These are phyloP conservation scores for Drosophila melanogaster DNA, from an alignment of 1,140 invertebrate species.

Conservation along the genomic window Release_6_plus_ISO1_MT NT_033777.3:30975001-30975500, in stretches of 20 bases:
- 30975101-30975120: constrained; percentile 53
- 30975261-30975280: constrained; percentile 75
- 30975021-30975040: not conserved
- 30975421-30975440: constrained; percentile 12
- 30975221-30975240: constrained; percentile 56
- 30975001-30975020: not conserved
- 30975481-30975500: constrained; percentile 56
- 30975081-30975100: constrained; percentile 21
- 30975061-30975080: constrained; percentile 2
- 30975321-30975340: constrained; percentile 83
- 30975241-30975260: constrained; percentile 80
- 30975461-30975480: constrained; percentile 75
- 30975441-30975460: constrained; percentile 79
- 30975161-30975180: constrained; percentile 63
- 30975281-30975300: constrained; percentile 55
- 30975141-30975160: constrained; percentile 76
- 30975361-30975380: constrained; percentile 62
- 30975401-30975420: not conserved
- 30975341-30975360: constrained; percentile 81
- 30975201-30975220: constrained; percentile 55
- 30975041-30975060: not conserved
- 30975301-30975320: constrained; percentile 80
- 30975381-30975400: not conserved
- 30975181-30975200: constrained; percentile 66
- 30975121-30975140: constrained; percentile 81